A percentile compares a stretch with the other conserved stretches of the same genome.
Evolutionary conservation across 2,888 invertebrate genomes (phyloP).

Genomic region (Hoplodrina blanda): DNA sequence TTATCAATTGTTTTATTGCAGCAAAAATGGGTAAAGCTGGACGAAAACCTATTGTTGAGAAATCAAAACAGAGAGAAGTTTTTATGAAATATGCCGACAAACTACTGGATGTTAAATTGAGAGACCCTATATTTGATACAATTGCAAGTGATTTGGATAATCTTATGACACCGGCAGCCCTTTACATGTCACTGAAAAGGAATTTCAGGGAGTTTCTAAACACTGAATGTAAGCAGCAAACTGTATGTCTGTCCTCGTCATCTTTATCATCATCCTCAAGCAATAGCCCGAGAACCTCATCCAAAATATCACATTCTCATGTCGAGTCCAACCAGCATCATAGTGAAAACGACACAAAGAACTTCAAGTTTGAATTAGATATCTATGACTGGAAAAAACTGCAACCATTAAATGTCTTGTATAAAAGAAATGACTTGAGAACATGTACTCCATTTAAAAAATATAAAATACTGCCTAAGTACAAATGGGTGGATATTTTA

Average conservation of each 20-base stretch:
- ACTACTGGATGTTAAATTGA: constrained; percentile 1
- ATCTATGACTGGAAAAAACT: constrained; percentile 8
- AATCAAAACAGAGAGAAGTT: background rate
- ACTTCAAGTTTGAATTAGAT: constrained; percentile 2
- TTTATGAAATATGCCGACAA: no score
- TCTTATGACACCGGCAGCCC: constrained; percentile 2
- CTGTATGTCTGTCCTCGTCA: constrained; percentile 1
- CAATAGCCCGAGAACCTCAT: constrained; percentile 2
- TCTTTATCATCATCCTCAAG: constrained; percentile 2
- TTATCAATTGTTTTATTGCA: constrained; percentile 2
- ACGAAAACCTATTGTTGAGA: constrained; percentile 2
- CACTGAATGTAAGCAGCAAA: constrained; percentile 2
- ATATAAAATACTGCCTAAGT: constrained; percentile 9
- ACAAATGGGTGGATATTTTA: constrained; percentile 4
- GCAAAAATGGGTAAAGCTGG: constrained; percentile 2
- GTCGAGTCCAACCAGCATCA: constrained; percentile 1
- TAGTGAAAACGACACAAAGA: constrained; percentile 2
- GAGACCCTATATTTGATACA: constrained; percentile 2
- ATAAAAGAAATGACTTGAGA: constrained; percentile 5
- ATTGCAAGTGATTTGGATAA: constrained; percentile 2
- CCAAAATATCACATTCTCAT: constrained; percentile 2
- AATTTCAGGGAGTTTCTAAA: constrained; percentile 2
- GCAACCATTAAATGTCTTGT: constrained; percentile 1
- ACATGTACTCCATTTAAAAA: background rate
- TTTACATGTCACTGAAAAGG: constrained; percentile 2